Evolutionary conservation across 2,797 vertebrate species (phyloP), one percentile per base, ranked within the genome.

Genomic region (Enteromius unitaeniatus): DNA sequence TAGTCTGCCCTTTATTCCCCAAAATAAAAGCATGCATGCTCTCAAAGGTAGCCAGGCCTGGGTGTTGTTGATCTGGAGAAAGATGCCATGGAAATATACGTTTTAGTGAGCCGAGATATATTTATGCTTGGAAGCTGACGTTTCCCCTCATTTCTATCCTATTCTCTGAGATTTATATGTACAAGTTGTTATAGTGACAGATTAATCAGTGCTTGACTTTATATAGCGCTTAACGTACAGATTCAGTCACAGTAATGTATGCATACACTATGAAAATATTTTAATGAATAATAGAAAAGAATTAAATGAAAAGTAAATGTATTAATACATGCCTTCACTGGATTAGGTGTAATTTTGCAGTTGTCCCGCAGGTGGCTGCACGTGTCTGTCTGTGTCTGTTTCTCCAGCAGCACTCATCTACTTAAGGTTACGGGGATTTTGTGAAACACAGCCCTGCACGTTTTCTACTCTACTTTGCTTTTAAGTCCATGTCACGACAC

Each of bases 301-400:
- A 45, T 37, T 19, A n/a, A 10, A n/a, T 45, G 37, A 37, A 21
- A 67, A 21, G 19, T n/a, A 68, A 2, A 40, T 1, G 37, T 19
- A 31, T 64, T 3, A 17, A 31, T 31, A 31, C 7, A 31, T 31
- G 26, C 8, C 8, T 17, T 68, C 19, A 6, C 6, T 17, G 26
- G 3, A 21, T 37, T 21, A 11, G 65, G 34, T 68, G 65, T 68
- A 68, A 68, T 68, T n/a, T 40, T 68, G 65, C 65, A 40, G 34
- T 68, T 68, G 65, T 68, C 65, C 65, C 65, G 65, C 34, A 68
- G 65, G 65, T 68, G 65, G 65, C 65, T 68, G 65, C 65, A 68
- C 34, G 19, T 40, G 64, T 67, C 64, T 67, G 34, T 60, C 58
- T 58, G 51, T 58, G 49, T 13, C 14, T 51, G 28, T 21, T 28